Conservation (phyloP, 2,797 vertebrate genomes). For the Malacoraja senta region DNA sequence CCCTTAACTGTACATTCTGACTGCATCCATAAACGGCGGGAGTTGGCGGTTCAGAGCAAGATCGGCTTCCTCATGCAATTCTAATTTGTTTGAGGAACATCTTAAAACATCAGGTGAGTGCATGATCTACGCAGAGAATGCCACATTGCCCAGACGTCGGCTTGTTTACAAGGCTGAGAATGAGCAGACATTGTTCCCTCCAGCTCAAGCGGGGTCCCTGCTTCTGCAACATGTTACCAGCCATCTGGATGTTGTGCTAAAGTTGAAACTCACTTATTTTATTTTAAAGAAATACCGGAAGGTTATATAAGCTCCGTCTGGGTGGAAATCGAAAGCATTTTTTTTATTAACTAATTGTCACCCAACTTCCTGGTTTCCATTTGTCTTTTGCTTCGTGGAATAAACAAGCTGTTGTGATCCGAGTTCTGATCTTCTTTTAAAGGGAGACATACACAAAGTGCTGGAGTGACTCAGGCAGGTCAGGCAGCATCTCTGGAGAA, state of each 20-base stretch:
- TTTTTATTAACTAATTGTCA: not conserved
- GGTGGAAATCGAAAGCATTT: not conserved
- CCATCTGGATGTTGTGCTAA: too few relatives aligned
- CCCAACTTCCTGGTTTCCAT: not conserved
- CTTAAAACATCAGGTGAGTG: not conserved
- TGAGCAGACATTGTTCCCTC: too few relatives aligned
- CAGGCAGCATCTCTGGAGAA: too few relatives aligned
- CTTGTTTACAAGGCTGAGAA: too few relatives aligned
- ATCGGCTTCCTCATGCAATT: not conserved
- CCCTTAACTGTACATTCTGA: too few relatives aligned
- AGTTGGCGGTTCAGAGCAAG: not conserved
- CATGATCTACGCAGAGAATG: not conserved
- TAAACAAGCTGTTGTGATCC: not conserved
- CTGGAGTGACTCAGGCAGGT: too few relatives aligned
- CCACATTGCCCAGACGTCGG: not conserved
- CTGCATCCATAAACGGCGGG: not conserved
- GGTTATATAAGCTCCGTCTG: not conserved
- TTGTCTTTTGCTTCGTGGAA: not conserved
- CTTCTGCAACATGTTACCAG: too few relatives aligned
- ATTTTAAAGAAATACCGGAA: not conserved
- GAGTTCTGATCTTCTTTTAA: too few relatives aligned
- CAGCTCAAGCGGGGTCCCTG: too few relatives aligned
- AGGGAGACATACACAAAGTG: too few relatives aligned
- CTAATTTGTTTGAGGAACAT: not conserved
- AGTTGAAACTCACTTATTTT: not conserved